Evolutionary conservation across 1,140 invertebrate species (phyloP), one percentile per base, ranked within the genome.

Genomic region (Macrobrachium nipponense): DNA sequence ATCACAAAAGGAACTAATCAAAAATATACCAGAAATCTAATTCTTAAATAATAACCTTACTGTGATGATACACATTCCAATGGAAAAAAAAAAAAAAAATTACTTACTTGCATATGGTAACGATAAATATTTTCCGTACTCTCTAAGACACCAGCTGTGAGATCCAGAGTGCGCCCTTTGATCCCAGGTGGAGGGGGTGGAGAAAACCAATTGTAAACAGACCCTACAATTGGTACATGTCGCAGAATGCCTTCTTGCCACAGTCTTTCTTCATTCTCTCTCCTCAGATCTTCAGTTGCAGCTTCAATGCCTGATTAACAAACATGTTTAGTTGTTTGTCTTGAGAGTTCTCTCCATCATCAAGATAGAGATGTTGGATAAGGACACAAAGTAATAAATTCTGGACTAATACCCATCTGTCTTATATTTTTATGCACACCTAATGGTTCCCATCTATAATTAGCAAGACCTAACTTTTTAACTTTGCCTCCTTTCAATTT

Each of bases 181-280:
- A 92, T 96, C 94, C 23, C 94, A 93, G 51, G 93, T 92, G 66
- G 97, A 95, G 88, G 95, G 95, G 95, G 95, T 96, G 93, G 93
- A 11, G 92, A 93, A 90, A 91, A 92, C 93, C 93, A 93, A 87
- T 93, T 93, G 62, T 92, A 86, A 61, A 99, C 94, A 43, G 96
- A 96, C 0, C 95, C 96, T 44, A 99, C 96, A 14, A 99, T 95
- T 0, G 98, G 98, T 61, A 99, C 96, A 89, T 98, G 96, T 75
- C 97, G 92, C 73, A 99, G 92, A 79, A 99, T 95, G 64, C 97
- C 97, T 92, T 99, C 97, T 91, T 99, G 97, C 95, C 96, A 96
- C 11, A 98, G 92, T 90, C 96, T 95, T 89, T 97, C 95, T 72
- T 96, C 95, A 76, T 95, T 96, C 92, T 98, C 97, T 81, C 95